phyloP scores from a whole-genome alignment of 2,797 vertebrate genomes.

The Oreochromis mossambicus region DNA sequence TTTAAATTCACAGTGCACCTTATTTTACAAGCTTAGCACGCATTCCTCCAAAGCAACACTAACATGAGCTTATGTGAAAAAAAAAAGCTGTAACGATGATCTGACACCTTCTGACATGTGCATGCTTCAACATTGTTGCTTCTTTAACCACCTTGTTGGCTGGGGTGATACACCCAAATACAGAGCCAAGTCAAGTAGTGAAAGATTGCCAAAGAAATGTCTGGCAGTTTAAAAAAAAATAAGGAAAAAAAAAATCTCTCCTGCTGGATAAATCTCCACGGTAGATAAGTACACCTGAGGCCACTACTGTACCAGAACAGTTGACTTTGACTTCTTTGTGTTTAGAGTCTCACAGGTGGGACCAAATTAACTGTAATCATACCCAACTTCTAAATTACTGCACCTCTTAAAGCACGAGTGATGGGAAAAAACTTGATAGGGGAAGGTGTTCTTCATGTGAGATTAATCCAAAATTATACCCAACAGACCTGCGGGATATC shows the following conservation, averaged over 20 bases:
- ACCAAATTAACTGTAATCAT: slow-evolving; percentile 58
- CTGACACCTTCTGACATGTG: slow-evolving; percentile 49
- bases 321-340: slow-evolving; percentile 58
- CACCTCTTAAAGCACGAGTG: neutral
- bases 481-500: neutral
- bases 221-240: slow-evolving; percentile 60
- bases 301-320: slow-evolving; percentile 66
- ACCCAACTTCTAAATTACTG: slow-evolving; percentile 27
- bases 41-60: neutral
- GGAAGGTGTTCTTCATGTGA: neutral
- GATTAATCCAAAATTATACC: neutral
- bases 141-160: slow-evolving; percentile 72
- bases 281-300: slow-evolving; percentile 71
- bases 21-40: neutral
- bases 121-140: slow-evolving; percentile 54
- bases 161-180: slow-evolving; percentile 36
- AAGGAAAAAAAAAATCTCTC: slow-evolving; percentile 50
- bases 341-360: slow-evolving; percentile 51
- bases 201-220: slow-evolving; percentile 76
- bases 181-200: slow-evolving; percentile 67
- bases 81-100: slow-evolving; percentile 27
- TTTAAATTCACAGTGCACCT: slow-evolving; percentile 1
- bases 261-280: slow-evolving; percentile 66
- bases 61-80: neutral
- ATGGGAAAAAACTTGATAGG: neutral